phyloP scores from a whole-genome alignment of 2,888 invertebrate genomes.

The Nemurella pictetii region DNA sequence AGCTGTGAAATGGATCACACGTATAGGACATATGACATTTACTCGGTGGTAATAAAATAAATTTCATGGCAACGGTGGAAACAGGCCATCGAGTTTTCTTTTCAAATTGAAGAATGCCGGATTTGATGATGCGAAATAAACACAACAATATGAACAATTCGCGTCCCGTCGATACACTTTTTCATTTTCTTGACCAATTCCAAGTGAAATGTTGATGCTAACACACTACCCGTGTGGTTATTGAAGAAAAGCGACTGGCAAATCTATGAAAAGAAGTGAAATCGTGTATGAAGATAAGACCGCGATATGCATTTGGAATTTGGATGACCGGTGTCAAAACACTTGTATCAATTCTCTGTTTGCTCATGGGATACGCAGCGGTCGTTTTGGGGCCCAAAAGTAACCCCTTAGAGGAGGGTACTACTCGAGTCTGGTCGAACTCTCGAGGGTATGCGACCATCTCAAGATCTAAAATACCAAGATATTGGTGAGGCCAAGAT shows the following conservation, averaged over 20 bases:
- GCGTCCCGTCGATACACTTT: background rate
- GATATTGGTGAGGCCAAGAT: background rate
- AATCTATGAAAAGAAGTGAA: background rate
- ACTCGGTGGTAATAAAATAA: background rate
- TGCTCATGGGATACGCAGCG: background rate
- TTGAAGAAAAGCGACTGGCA: background rate
- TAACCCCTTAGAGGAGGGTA: background rate
- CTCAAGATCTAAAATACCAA: background rate
- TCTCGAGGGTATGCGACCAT: background rate
- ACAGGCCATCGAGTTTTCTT: background rate
- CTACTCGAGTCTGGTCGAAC: too few species aligned
- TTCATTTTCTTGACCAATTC: background rate
- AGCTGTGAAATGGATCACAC: too few species aligned
- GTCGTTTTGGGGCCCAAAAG: background rate
- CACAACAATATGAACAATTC: conserved; percentile 4
- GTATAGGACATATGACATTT: too few species aligned
- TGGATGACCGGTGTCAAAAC: background rate
- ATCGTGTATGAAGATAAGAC: background rate
- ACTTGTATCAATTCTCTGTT: background rate
- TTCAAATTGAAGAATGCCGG: background rate
- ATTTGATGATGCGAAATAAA: conserved; percentile 12
- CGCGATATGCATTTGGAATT: background rate
- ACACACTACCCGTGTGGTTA: background rate
- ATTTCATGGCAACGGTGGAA: background rate
- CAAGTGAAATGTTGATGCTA: background rate